Percentiles rank a stretch among this genome's conserved stretches.
Conservation (phyloP, 1,140 invertebrate species). For the Drosophila trapezifrons region DNA sequence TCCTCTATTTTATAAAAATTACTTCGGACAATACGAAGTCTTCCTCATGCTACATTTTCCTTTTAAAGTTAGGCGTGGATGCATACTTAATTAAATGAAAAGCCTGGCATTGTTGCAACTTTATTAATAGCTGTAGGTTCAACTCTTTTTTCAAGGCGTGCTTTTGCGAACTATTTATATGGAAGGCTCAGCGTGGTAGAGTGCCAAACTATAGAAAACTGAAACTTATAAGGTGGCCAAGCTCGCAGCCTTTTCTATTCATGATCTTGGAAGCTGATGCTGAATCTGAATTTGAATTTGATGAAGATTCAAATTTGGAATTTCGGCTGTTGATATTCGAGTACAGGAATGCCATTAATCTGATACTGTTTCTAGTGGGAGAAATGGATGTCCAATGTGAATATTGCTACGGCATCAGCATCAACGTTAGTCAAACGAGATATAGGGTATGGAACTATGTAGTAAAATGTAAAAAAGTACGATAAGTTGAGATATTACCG, state of each 20-base stretch:
- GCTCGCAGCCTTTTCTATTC: conserved; percentile 1
- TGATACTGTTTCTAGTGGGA: conserved; percentile 11
- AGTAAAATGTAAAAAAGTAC: conserved; percentile 24
- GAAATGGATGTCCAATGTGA: conserved; percentile 36
- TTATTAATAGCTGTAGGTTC: no score
- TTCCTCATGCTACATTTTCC: conserved; percentile 12
- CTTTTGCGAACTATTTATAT: conserved; percentile 2
- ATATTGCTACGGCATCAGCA: conserved; percentile 29
- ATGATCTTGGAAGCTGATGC: conserved; percentile 10
- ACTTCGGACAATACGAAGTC: conserved; percentile 23
- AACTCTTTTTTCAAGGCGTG: conserved; percentile 13
- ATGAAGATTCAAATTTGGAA: conserved; percentile 53
- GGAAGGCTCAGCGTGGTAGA: neutral
- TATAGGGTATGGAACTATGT: conserved; percentile 30
- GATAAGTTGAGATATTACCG: conserved; percentile 71
- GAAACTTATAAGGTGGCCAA: conserved; percentile 18
- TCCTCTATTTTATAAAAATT: conserved; percentile 2
- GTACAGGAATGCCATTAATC: conserved; percentile 7
- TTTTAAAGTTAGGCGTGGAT: conserved; percentile 27
- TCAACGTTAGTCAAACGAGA: conserved; percentile 39
- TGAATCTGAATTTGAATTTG: conserved; percentile 21
- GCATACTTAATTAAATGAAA: conserved; percentile 46
- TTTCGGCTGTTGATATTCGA: conserved; percentile 43
- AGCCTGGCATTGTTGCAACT: conserved; percentile 34
- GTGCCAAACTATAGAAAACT: conserved; percentile 11